Evolutionary conservation across 1,140 invertebrate genomes (phyloP).

Genomic region (Halictus rubicundus): DNA sequence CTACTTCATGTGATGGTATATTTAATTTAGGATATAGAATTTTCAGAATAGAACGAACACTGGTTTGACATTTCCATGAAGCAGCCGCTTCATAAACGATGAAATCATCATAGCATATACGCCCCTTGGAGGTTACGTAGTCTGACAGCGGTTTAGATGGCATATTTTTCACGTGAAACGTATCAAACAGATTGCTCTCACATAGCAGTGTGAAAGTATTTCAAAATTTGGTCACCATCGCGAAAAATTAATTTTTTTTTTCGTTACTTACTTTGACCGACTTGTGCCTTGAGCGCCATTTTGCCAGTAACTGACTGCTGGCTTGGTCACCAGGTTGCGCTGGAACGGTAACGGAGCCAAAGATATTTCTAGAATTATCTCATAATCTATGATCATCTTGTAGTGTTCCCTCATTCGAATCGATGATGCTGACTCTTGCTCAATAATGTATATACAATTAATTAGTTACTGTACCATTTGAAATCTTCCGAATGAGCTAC

Average conservation of each 20-base stretch:
- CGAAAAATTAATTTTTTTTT: constrained; percentile 69
- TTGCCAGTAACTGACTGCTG: constrained; percentile 73
- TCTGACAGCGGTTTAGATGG: background rate
- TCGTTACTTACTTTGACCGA: constrained; percentile 82
- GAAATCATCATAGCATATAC: constrained; percentile 66
- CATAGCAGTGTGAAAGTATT: background rate
- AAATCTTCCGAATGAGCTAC: too few species aligned
- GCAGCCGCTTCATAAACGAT: constrained; percentile 54
- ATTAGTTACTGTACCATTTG: background rate
- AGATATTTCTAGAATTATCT: constrained; percentile 45
- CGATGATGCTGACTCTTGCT: background rate
- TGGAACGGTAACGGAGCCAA: background rate
- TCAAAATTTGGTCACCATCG: constrained; percentile 17
- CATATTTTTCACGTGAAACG: background rate
- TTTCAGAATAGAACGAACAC: background rate
- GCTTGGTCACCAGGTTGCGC: constrained; percentile 52
- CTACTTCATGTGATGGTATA: background rate
- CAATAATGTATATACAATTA: constrained; percentile 4
- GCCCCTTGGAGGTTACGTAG: constrained; percentile 69
- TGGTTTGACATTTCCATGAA: constrained; percentile 54
- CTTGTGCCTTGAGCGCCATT: constrained; percentile 83
- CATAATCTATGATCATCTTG: constrained; percentile 9
- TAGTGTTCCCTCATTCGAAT: constrained; percentile 19
- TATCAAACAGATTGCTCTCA: background rate
- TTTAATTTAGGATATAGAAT: background rate